Conservation (phyloP, 2,888 invertebrate genomes). For the Adelphocoris suturalis region DNA sequence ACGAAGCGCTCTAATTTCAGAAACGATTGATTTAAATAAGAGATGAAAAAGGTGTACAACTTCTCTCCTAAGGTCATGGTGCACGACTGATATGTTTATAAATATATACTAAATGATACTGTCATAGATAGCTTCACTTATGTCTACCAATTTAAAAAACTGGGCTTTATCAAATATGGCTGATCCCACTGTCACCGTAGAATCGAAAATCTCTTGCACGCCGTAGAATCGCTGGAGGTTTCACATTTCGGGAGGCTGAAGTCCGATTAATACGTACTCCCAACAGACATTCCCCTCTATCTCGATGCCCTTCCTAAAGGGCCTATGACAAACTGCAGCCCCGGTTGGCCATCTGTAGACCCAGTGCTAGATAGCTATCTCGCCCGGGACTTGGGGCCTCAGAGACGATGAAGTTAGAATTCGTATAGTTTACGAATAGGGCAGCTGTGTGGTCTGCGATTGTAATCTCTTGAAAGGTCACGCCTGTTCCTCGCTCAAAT, state of each 20-base stretch:
- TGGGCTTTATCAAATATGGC: no score
- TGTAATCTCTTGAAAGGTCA: slow-evolving; percentile 16
- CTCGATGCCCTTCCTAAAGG: slow-evolving; percentile 32
- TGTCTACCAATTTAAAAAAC: no score
- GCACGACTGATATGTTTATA: no score
- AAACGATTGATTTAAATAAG: no score
- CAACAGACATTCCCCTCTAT: background rate
- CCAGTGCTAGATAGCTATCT: background rate
- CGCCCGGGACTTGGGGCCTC: background rate
- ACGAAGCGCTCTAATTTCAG: no score
- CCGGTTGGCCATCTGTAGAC: background rate
- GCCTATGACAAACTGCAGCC: slow-evolving; percentile 33
- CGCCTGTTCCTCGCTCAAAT: slow-evolving; percentile 8
- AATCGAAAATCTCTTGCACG: no score
- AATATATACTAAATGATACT: no score
- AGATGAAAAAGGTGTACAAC: no score
- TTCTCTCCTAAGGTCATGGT: no score
- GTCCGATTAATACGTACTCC: background rate
- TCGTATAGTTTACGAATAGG: slow-evolving; percentile 24
- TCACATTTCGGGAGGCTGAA: background rate
- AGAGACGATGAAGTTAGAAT: slow-evolving; percentile 19
- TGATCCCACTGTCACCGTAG: no score
- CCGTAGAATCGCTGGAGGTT: background rate
- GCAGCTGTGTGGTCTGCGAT: slow-evolving; percentile 19
- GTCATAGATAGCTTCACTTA: no score